A percentile compares a stretch with the other conserved stretches of the same genome.
Conservation (phyloP, 2,113 vertebrate genomes). For the Phalacrocorax aristotelis region DNA sequence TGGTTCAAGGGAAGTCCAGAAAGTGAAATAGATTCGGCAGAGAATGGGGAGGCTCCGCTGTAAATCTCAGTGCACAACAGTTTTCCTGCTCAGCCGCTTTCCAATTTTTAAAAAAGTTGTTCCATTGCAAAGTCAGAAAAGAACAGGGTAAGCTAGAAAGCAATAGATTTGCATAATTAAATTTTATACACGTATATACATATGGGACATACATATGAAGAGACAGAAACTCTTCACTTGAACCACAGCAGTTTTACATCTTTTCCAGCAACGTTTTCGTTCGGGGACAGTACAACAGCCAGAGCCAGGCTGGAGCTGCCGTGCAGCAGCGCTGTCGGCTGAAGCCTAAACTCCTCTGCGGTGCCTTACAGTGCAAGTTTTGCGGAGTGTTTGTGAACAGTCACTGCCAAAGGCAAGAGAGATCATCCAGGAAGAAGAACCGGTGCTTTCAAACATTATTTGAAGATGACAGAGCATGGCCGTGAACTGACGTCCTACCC, state of each 20-base stretch:
- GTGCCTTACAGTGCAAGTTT: background rate
- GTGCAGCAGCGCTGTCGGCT: background rate
- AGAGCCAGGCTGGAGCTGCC: fast-evolving
- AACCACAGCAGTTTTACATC: background rate
- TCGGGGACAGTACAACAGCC: background rate
- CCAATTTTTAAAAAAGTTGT: background rate
- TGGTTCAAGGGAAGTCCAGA: background rate
- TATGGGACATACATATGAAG: background rate
- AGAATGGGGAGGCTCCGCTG: fast-evolving
- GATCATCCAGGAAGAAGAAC: background rate
- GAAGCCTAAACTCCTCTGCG: fast-evolving
- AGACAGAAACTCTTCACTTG: background rate
- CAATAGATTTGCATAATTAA: background rate
- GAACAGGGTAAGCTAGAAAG: background rate
- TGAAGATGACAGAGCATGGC: fast-evolving
- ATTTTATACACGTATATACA: fast-evolving
- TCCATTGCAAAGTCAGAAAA: background rate
- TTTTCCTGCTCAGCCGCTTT: background rate
- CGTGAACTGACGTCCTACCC: background rate
- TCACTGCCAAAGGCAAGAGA: background rate
- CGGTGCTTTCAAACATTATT: fast-evolving
- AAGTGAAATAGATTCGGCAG: background rate
- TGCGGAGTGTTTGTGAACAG: background rate
- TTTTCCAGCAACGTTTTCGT: fast-evolving
- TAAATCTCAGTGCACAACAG: background rate